phyloP scores from a whole-genome alignment of 2,888 invertebrate genomes.

The Cetonia aurata region DNA sequence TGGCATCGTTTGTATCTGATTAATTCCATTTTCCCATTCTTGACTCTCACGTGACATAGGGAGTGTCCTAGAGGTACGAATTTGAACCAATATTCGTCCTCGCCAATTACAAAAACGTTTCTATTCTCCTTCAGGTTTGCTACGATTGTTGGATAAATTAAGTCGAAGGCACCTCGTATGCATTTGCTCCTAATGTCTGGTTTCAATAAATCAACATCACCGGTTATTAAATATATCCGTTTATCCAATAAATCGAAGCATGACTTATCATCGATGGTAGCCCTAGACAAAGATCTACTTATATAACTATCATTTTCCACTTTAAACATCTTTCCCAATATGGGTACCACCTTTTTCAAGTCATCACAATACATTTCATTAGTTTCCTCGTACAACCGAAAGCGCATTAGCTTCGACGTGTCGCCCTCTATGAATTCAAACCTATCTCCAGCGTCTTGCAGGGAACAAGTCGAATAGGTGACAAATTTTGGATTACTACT shows the following conservation, averaged over 20 bases:
- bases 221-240: slow-evolving; percentile 2
- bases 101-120: not conserved
- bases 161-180: not conserved
- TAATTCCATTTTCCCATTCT: not conserved
- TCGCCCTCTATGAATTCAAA: slow-evolving; percentile 3
- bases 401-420: not conserved
- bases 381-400: not conserved
- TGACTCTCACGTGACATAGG: slow-evolving; percentile 14
- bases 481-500: not conserved
- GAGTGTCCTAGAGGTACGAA: not conserved
- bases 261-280: not conserved
- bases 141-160: not conserved
- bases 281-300: not conserved
- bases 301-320: slow-evolving; percentile 1
- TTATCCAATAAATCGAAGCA: not conserved
- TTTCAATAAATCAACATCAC: slow-evolving; percentile 8
- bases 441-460: not conserved
- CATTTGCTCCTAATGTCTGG: slow-evolving; percentile 1
- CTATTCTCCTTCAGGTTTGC: not conserved
- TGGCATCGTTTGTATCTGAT: slow-evolving; percentile 8
- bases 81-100: slow-evolving; percentile 6
- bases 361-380: slow-evolving; percentile 10
- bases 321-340: not conserved
- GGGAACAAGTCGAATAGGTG: not conserved
- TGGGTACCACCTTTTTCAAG: not conserved